Conservation (phyloP, 2,113 vertebrate genomes). For the Odocoileus virginianus region DNA sequence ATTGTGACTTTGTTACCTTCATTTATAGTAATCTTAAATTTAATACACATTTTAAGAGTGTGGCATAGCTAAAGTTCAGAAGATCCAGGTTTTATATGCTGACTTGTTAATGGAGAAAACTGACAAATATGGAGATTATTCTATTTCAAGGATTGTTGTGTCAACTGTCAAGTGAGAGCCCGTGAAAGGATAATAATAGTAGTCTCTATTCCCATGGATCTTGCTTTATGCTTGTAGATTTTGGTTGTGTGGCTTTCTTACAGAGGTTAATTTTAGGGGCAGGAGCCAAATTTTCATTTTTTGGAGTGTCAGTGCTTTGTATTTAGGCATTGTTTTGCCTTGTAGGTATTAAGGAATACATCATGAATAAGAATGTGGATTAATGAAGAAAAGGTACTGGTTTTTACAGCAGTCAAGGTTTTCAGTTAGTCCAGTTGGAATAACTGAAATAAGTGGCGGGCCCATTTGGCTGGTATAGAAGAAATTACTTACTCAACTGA, state of each 20-base stretch:
- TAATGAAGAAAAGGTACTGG: background rate
- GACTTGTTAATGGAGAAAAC: background rate
- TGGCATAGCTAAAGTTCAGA: background rate
- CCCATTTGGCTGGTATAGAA: background rate
- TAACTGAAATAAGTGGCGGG: background rate
- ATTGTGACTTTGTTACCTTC: background rate
- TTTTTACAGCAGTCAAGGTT: background rate
- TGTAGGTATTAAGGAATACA: background rate
- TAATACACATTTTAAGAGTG: background rate
- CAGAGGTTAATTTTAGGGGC: background rate
- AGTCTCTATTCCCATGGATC: background rate
- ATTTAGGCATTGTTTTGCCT: background rate
- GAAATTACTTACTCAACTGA: background rate
- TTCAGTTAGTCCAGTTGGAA: background rate
- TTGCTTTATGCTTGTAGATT: background rate
- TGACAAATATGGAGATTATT: background rate
- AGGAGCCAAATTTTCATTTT: background rate
- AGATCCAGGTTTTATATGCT: background rate
- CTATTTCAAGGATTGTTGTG: background rate
- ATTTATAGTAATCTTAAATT: background rate
- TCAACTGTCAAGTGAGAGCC: background rate
- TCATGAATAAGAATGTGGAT: background rate
- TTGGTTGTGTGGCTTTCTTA: background rate
- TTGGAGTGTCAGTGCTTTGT: background rate
- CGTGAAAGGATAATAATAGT: background rate